Evolutionary conservation across 2,797 vertebrate genomes (phyloP).

Genomic region (Telmatherina bonti): DNA sequence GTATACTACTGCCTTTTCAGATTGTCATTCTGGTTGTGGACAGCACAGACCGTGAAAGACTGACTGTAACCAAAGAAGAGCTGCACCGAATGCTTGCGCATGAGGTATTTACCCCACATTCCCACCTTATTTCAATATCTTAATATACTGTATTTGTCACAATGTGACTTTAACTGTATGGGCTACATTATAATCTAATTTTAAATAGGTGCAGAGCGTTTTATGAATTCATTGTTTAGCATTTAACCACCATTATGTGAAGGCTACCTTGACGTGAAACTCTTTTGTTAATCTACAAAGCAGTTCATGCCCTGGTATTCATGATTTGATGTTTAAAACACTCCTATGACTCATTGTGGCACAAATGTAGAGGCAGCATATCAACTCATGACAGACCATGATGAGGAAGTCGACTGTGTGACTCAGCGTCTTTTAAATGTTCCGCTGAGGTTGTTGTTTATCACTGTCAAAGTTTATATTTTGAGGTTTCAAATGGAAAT

Average conservation of each 20-base stretch:
- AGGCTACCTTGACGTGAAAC: not conserved
- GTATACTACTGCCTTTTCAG: conserved; percentile 64
- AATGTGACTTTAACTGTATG: not conserved
- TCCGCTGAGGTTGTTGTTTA: conserved; percentile 31
- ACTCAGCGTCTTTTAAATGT: conserved; percentile 35
- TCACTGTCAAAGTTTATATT: not conserved
- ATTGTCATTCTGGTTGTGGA: conserved; percentile 91
- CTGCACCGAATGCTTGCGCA: conserved; percentile 89
- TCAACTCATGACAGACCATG: conserved; percentile 28
- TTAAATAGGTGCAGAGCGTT: not conserved
- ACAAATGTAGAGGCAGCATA: not conserved
- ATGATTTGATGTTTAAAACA: not conserved
- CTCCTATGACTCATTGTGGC: not conserved
- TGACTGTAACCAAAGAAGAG: conserved; percentile 85
- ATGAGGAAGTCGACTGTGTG: conserved; percentile 38
- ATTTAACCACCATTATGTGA: not conserved
- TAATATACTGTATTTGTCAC: not conserved
- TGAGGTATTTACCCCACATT: conserved; percentile 77
- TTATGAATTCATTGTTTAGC: not conserved
- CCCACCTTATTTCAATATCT: not conserved
- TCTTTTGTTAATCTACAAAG: conserved; percentile 10
- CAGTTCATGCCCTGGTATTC: not conserved
- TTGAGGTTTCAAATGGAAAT: not conserved
- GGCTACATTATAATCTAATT: not conserved
- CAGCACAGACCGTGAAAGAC: conserved; percentile 88